phyloP scores from a whole-genome alignment of 2,113 vertebrate genomes.

The Salvelinus sp. region DNA sequence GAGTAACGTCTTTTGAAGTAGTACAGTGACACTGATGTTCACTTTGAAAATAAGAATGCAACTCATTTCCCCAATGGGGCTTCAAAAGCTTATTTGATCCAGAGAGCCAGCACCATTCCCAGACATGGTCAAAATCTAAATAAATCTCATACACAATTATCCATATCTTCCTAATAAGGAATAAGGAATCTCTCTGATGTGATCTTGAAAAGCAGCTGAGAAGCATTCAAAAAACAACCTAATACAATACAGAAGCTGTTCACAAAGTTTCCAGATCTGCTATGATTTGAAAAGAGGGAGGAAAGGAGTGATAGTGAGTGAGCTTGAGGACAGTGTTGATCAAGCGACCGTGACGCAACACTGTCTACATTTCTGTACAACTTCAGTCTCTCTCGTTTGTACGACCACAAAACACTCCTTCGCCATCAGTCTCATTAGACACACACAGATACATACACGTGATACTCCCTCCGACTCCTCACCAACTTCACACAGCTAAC shows the following conservation, averaged over 20 bases:
- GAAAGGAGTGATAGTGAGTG: not conserved
- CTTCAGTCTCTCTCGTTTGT: conserved; percentile 41
- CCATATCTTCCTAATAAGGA: conserved; percentile 16
- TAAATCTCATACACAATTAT: conserved; percentile 19
- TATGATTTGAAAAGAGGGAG: not conserved
- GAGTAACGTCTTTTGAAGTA: conserved; percentile 25
- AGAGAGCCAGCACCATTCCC: conserved; percentile 36
- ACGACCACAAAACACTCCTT: conserved; percentile 47
- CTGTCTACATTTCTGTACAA: conserved; percentile 36
- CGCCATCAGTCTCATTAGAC: conserved; percentile 42
- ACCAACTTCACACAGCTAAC: conserved; percentile 51
- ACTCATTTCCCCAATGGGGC: conserved; percentile 32
- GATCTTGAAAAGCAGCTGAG: conserved; percentile 13
- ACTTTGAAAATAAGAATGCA: conserved; percentile 39
- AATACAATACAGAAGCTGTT: not conserved
- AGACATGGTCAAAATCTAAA: conserved; percentile 34
- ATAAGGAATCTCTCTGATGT: not conserved
- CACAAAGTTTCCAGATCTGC: too few species aligned
- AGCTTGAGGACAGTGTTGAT: not conserved
- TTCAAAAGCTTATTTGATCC: conserved; percentile 40
- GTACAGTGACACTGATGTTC: conserved; percentile 33
- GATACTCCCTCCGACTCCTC: not conserved
- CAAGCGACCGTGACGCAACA: conserved; percentile 21
- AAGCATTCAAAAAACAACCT: not conserved
- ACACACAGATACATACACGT: not conserved